phyloP scores from a whole-genome alignment of 2,888 invertebrate genomes.

The Nemoura dubitans region DNA sequence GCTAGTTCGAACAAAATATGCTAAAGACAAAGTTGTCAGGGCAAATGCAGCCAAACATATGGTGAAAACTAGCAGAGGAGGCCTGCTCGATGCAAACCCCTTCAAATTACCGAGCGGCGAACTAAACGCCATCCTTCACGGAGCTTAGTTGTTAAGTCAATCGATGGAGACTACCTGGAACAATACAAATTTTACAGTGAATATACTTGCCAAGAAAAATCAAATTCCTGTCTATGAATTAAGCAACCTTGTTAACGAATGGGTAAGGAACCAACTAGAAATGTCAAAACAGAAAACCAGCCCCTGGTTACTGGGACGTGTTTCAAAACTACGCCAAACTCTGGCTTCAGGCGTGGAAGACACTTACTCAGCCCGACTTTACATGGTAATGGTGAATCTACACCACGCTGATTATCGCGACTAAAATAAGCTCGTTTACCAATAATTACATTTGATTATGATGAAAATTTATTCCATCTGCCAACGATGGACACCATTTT shows the following conservation, averaged over 20 bases:
- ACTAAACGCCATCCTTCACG: constrained; percentile 41
- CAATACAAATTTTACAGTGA: background rate
- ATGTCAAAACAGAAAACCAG: background rate
- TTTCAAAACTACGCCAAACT: background rate
- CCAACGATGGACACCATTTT: background rate
- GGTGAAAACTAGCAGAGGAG: constrained; percentile 50
- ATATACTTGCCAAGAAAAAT: background rate
- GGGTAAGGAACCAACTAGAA: background rate
- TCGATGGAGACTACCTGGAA: constrained; percentile 34
- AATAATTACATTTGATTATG: background rate
- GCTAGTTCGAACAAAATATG: constrained; percentile 47
- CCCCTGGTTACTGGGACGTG: background rate
- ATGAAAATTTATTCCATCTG: background rate
- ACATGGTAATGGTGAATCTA: background rate
- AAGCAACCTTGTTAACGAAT: background rate
- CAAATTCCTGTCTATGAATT: background rate
- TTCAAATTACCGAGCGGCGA: constrained; percentile 48
- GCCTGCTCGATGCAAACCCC: constrained; percentile 48
- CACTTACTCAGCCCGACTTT: background rate
- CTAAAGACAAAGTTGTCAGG: constrained; percentile 49
- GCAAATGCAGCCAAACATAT: constrained; percentile 50
- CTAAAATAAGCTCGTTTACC: background rate
- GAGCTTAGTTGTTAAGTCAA: background rate
- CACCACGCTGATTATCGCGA: background rate
- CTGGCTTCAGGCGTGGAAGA: background rate